These are phyloP conservation scores for Zeuzera pyrina DNA, from an alignment of 2,888 invertebrate species.

Conservation along the genomic window DNA sequence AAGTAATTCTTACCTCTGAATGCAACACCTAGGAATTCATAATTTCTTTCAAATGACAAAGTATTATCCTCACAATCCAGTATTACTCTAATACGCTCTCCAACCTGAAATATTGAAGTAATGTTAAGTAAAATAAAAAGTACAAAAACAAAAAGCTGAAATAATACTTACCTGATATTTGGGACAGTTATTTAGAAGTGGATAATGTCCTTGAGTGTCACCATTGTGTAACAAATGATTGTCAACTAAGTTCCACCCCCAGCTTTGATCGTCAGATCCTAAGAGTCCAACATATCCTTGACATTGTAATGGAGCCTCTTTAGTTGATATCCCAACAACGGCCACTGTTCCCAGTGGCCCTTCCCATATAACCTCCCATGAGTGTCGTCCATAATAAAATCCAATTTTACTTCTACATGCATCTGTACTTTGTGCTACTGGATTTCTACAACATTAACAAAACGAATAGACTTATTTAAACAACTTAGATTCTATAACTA, in stretches of 20 bases:
- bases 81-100: slow-evolving; percentile 96
- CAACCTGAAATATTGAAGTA: slow-evolving; percentile 80
- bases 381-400: slow-evolving; percentile 92
- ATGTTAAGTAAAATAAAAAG: background rate
- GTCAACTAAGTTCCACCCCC: slow-evolving; percentile 99
- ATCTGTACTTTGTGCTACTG: slow-evolving; percentile 98
- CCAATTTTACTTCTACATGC: slow-evolving; percentile 93
- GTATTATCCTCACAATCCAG: slow-evolving; percentile 98
- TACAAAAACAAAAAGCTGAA: no score
- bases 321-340: slow-evolving; percentile 95
- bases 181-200: slow-evolving; percentile 94
- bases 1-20: slow-evolving; percentile 93
- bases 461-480: background rate
- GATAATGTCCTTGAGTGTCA: slow-evolving; percentile 94
- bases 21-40: slow-evolving; percentile 98
- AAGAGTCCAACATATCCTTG: slow-evolving; percentile 96
- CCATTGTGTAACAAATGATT: slow-evolving; percentile 97
- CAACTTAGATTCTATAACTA: no score
- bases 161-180: slow-evolving; percentile 97
- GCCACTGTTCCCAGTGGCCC: slow-evolving; percentile 98
- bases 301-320: slow-evolving; percentile 93
- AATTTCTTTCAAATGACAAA: slow-evolving; percentile 97
- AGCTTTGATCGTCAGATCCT: slow-evolving; percentile 97
- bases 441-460: slow-evolving; percentile 89
- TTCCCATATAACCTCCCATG: slow-evolving; percentile 99